phyloP scores from a whole-genome alignment of 1,140 invertebrate species.

The Chlorops oryzae region DNA sequence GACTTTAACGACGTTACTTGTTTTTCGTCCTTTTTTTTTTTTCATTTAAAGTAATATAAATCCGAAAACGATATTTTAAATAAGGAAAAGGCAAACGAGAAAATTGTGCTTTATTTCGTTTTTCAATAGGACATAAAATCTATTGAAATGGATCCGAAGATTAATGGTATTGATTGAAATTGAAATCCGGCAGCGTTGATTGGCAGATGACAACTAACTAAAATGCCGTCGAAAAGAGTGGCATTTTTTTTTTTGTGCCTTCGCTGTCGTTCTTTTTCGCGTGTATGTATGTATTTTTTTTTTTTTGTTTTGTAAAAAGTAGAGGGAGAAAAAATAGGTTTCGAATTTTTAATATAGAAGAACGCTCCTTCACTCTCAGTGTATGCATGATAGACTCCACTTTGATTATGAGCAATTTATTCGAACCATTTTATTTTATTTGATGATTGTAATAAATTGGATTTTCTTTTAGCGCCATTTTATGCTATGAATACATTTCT shows the following conservation, averaged over 20 bases:
- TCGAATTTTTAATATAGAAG: slow-evolving; percentile 15
- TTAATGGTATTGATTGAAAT: slow-evolving; percentile 8
- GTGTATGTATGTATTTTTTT: slow-evolving; percentile 7
- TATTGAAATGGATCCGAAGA: slow-evolving; percentile 7
- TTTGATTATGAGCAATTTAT: not conserved
- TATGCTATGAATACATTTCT: no score
- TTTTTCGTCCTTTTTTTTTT: no score
- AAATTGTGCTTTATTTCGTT: slow-evolving; percentile 19
- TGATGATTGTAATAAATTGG: not conserved
- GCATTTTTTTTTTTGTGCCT: slow-evolving; percentile 12
- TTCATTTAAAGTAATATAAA: no score
- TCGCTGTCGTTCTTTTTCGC: slow-evolving; percentile 3
- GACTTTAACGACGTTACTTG: no score
- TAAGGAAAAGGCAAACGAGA: slow-evolving; percentile 8
- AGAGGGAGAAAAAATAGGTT: slow-evolving; percentile 9
- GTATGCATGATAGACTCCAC: slow-evolving; percentile 25
- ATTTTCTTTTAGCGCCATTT: not conserved
- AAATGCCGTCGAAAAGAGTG: slow-evolving; percentile 19
- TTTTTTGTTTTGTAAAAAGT: slow-evolving; percentile 2
- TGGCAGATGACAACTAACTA: slow-evolving; percentile 31
- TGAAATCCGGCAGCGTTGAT: slow-evolving; percentile 5
- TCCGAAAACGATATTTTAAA: slow-evolving; percentile 12
- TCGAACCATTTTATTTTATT: not conserved
- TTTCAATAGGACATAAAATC: not conserved
- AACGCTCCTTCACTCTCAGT: slow-evolving; percentile 18